Evolutionary conservation across 2,797 vertebrate species (phyloP), one percentile per base, ranked within the genome.

Genomic region (Enteromius viviparus): DNA sequence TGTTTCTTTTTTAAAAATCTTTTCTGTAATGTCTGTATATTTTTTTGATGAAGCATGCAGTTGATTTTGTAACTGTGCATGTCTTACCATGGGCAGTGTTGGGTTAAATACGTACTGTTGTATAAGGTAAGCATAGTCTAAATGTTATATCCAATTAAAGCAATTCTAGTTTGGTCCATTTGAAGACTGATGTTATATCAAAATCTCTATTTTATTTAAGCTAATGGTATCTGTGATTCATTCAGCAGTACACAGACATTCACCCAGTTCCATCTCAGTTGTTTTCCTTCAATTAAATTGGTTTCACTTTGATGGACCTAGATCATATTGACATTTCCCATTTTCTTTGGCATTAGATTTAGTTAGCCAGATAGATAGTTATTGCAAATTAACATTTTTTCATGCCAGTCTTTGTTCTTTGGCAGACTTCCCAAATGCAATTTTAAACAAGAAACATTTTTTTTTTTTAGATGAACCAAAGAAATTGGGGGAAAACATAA

Each of bases 211-310:
- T 87, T 53, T n/a, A n/a, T 76, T n/a, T 42, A 81, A 72, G 55
- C 51, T 65, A 58, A 70, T 32, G 21, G 58, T 47, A 53, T 51
- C 21, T 58, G 6, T 55, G 26, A 47, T 66, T 80, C 0, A 85
- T 84, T 40, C 37, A 84, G 76, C 88, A 90, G 76, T 88, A 90
- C 91, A 89, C 91, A 90, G 90, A 91, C 88, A 87, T 89, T 93
- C 94, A 93, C 92, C 94, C 93, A 92, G 93, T 94, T 92, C 89
- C 91, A 92, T 93, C 94, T 91, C 89, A 93, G 93, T 93, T 91
- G 89, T 89, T 80, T 82, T 82, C 81, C 45, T 66, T 66, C 11
- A 34, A 23, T 66, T 78, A 51, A 78, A 78, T 78, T 11, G 34
- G 45, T 51, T 68, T 69, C 47, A 69, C 77, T 42, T 68, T 47